Base-by-base conservation (phyloP, 2,113 vertebrate genomes). In the Cyanistes caeruleus region DNA sequence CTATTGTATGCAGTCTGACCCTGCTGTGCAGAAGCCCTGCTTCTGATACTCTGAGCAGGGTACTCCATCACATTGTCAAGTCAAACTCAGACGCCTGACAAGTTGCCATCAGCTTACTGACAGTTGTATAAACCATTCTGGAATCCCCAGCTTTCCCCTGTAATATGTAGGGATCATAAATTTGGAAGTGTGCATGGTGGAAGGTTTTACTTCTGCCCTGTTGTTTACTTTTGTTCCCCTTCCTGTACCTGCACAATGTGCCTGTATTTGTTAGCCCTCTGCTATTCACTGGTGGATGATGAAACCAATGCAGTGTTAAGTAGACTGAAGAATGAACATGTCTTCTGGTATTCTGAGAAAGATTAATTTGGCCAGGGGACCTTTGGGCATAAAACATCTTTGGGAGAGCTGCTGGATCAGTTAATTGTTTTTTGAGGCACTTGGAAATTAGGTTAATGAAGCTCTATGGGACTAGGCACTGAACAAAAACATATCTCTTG, bases 401-500 rank as follows among this genome's bases (percentile, higher is more conserved):
- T 93, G 56, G 39, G 88, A 87, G n/a, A 63, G 39, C 20, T 79
- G 6, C 12, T 81, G 35, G 27, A 33, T 78, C 14, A 85, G 48
- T 53, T 78, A 48, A 75, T 79, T 84, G 39, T 17, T 85, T 16
- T 78, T 82, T 75, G 56, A 93, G 73, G 39, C 28, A 37, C 52
- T 72, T 91, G 44, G n/a, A 96, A 85, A 72, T 87, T 37, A 78
- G 69, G 41, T 59, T 95, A 79, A 94, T 86, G 87, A 89, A 78
- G 69, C 35, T 67, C 77, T 7, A 8, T 51, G 60, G 56, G 89
- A 81, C 39, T 63, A 84, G 21, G 8, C 1, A 1, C 18, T 64
- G 65, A 82, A 52, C 31, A 68, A 70, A 89, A 84, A 13, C 5
- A 25, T 80, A 43, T 53, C 22, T 53, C 52, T 87, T 9, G 4